Evolutionary conservation across 2,888 invertebrate species (phyloP), one percentile per base, ranked within the genome.

Genomic region (Venusia cambrica): DNA sequence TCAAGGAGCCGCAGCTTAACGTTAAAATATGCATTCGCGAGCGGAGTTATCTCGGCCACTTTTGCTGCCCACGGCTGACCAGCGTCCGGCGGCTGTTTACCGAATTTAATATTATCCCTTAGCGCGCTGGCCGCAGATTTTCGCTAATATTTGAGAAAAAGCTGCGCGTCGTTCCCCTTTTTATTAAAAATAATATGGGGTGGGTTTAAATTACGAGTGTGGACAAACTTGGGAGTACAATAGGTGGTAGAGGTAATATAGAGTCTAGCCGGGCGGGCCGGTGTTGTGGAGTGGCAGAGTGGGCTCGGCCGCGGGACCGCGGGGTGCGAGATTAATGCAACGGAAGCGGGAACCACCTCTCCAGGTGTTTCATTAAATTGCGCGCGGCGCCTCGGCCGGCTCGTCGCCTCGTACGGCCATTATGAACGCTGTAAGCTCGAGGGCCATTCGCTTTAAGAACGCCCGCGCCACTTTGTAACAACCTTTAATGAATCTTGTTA

Each of bases 361-460:
- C 78, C 84, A 85, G 85, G 85, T 85, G 85, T 87, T 85, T 83
- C 83, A 84, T 85, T 85, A 87, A 80, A 84, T 74, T 61, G 80
- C 70, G 75, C 72, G 75, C 73, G 76, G 78, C 80, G 70, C 76
- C 76, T 73, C 73, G 73, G 70, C 73, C 77, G 64, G 65, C 75
- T 75, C 76, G 73, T 71, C 73, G 67, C 64, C 78, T 76, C 77
- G 73, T 73, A 77, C 74, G 74, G 67, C 76, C 78, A 80, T 87
- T 85, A 85, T 83, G 83, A 81, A 73, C 62, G 80, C 75, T 78
- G 83, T 80, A 76, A 77, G 74, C 84, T 85, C 73, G 74, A 85
- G 84, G 72, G 84, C 83, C 81, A 85, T 85, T 85, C 84, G 80
- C 83, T 85, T 81, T 81, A 85, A 85, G 85, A 84, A 81, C 81